Percentiles rank a stretch among this genome's conserved stretches.
Conservation (phyloP, 2,888 invertebrate genomes). For the Catocala nupta region DNA sequence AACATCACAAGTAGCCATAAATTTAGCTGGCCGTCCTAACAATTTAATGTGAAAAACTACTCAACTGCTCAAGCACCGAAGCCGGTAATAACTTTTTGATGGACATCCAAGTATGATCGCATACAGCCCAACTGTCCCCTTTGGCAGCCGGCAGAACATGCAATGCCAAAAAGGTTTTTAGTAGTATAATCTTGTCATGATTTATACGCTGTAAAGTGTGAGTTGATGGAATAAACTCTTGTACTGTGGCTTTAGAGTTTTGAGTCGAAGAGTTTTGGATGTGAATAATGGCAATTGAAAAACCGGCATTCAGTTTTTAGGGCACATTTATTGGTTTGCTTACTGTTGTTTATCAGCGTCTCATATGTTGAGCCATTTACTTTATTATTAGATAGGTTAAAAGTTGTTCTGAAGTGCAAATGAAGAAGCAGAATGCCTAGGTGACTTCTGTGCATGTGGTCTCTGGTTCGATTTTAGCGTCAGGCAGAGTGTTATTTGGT, state of each 20-base stretch:
- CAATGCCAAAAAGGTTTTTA: constrained; percentile 55
- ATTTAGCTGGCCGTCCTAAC: constrained; percentile 21
- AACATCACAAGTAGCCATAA: neutral
- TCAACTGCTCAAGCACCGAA: constrained; percentile 35
- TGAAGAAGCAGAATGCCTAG: no score
- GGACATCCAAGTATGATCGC: constrained; percentile 62
- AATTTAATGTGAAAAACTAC: constrained; percentile 49
- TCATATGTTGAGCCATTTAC: no score
- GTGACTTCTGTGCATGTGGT: no score
- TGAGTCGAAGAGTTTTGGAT: no score
- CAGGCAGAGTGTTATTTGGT: no score
- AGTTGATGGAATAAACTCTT: constrained; percentile 11
- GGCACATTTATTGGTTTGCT: no score
- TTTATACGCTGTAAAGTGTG: constrained; percentile 44
- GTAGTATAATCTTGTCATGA: constrained; percentile 42
- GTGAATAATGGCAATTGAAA: no score
- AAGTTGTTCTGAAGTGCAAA: no score
- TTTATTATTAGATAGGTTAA: no score
- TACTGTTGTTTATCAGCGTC: no score
- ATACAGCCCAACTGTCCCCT: constrained; percentile 48
- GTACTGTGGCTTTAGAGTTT: neutral
- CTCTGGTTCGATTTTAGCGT: no score
- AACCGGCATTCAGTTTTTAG: no score
- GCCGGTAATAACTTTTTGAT: constrained; percentile 57
- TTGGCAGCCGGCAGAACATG: constrained; percentile 55